Evolutionary conservation across 2,888 invertebrate genomes (phyloP).

Genomic region (Drosophila robusta): DNA sequence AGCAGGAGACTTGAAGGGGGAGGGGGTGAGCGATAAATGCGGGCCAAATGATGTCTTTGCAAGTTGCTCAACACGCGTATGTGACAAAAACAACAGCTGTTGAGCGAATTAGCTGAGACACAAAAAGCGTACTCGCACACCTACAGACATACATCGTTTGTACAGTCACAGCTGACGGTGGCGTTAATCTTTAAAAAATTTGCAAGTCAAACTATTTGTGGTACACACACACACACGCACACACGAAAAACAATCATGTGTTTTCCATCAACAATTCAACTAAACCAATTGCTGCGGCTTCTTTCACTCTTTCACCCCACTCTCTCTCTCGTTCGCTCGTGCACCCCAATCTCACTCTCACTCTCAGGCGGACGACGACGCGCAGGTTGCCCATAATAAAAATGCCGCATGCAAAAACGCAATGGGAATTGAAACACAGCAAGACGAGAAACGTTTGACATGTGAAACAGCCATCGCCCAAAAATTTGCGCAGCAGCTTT

Average conservation of each 20-base stretch:
- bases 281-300: constrained; percentile 25
- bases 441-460: constrained; percentile 47
- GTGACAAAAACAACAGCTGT: constrained; percentile 59
- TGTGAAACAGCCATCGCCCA: constrained; percentile 73
- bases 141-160: neutral
- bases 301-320: constrained; percentile 6
- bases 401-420: constrained; percentile 66
- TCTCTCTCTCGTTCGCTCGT: constrained; percentile 11
- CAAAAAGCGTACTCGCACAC: constrained; percentile 5
- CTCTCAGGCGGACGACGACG: constrained; percentile 36
- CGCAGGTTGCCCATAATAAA: constrained; percentile 70
- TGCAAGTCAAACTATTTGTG: constrained; percentile 44
- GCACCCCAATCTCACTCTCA: constrained; percentile 48
- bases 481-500: constrained; percentile 81
- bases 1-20: neutral
- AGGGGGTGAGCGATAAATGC: neutral
- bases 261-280: constrained; percentile 73
- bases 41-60: constrained; percentile 29
- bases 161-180: constrained; percentile 45
- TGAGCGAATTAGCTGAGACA: constrained; percentile 21
- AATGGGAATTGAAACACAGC: constrained; percentile 52
- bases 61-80: constrained; percentile 20
- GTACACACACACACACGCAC: constrained; percentile 37
- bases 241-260: constrained; percentile 73
- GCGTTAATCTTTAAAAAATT: constrained; percentile 41